These are phyloP conservation scores for Smittia sp. DNA, from an alignment of 2,888 invertebrate species.

Conservation along the genomic window DNA sequence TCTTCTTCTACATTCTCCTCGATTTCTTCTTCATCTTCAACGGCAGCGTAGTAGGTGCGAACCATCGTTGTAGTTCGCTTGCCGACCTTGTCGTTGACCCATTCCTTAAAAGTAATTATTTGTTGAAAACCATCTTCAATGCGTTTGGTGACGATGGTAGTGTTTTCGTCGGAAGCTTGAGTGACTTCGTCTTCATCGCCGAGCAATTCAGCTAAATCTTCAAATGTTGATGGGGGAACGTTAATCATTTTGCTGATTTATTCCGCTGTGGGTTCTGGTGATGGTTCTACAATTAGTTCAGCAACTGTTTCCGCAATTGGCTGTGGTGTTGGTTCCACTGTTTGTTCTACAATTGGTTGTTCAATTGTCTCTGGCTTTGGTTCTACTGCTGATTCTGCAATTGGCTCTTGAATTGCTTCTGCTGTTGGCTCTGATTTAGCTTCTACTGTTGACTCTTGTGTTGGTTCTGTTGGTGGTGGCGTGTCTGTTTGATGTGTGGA, in stretches of 20 bases:
- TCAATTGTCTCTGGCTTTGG: too few species aligned
- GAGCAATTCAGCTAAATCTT: slow-evolving; percentile 32
- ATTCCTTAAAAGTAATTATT: slow-evolving; percentile 39
- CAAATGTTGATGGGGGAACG: slow-evolving; percentile 31
- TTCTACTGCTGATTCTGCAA: not conserved
- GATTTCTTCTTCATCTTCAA: slow-evolving; percentile 39
- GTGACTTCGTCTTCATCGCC: slow-evolving; percentile 36
- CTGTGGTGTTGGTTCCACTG: not conserved
- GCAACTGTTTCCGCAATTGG: not conserved
- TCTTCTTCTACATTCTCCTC: slow-evolving; percentile 40
- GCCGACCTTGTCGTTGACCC: slow-evolving; percentile 36
- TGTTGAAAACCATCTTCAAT: slow-evolving; percentile 37
- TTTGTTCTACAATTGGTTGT: not conserved
- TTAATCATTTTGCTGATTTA: slow-evolving; percentile 16
- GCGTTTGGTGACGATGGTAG: slow-evolving; percentile 29
- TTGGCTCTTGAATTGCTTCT: not conserved
- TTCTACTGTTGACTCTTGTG: not conserved
- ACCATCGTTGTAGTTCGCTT: slow-evolving; percentile 33
- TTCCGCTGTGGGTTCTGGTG: slow-evolving; percentile 6
- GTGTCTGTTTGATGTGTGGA: slow-evolving; percentile 1
- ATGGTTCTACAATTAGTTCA: not conserved
- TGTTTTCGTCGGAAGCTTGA: slow-evolving; percentile 29
- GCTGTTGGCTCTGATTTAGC: not conserved
- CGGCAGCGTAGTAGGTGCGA: slow-evolving; percentile 25
- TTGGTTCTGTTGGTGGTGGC: not conserved